These are phyloP conservation scores for Elgaria multicarinata DNA, from an alignment of 2,113 vertebrate species.

Conservation along the genomic window DNA sequence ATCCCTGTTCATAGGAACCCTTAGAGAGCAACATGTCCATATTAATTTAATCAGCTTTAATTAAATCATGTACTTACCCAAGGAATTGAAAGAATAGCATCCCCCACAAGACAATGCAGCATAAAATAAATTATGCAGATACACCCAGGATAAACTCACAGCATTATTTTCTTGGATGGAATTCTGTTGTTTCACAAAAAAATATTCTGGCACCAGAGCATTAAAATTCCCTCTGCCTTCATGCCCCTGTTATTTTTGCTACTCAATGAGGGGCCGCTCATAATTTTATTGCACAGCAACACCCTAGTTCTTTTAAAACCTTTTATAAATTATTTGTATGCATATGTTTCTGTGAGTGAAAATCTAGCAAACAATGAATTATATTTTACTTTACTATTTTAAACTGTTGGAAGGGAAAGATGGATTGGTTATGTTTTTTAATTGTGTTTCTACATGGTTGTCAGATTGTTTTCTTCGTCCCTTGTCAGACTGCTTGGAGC, in stretches of 20 bases:
- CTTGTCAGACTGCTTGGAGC: not conserved
- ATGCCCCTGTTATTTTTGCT: not conserved
- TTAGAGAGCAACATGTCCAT: not conserved
- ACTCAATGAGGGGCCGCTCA: too few species aligned
- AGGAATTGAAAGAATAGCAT: not conserved
- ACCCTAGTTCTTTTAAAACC: not conserved
- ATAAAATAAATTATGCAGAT: not conserved
- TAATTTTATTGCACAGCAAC: not conserved
- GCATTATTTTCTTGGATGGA: not conserved
- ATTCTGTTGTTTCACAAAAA: not conserved
- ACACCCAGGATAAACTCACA: not conserved
- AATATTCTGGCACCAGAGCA: not conserved
- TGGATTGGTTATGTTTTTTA: not conserved
- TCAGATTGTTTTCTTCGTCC: not conserved
- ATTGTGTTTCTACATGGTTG: not conserved
- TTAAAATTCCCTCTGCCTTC: not conserved
- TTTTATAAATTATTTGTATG: not conserved
- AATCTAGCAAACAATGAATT: not conserved
- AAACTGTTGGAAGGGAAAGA: not conserved
- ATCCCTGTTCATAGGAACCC: not conserved
- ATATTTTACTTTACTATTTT: not conserved
- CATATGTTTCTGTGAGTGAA: not conserved
- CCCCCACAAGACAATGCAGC: not conserved
- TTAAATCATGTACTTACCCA: not conserved
- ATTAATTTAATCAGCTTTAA: not conserved